These are phyloP conservation scores for Cyclura pinguis DNA, from an alignment of 2,797 vertebrate species.

Conservation along the genomic window DNA sequence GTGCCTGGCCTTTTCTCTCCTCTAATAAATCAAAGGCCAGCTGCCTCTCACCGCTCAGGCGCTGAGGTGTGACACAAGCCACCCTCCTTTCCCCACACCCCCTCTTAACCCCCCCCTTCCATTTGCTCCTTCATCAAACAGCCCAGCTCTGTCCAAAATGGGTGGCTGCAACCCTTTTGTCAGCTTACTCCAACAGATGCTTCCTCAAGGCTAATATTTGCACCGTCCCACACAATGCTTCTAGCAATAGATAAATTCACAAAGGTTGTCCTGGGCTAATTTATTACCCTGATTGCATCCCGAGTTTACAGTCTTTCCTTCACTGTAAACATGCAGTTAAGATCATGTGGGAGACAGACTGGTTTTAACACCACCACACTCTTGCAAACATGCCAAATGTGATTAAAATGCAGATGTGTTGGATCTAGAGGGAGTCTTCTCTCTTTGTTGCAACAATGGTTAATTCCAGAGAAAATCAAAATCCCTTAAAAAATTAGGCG, in stretches of 20 bases:
- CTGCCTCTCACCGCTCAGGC: slow-evolving; percentile 6
- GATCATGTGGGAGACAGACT: not conserved
- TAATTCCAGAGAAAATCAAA: not conserved
- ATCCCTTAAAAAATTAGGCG: not conserved
- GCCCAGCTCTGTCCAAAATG: not conserved
- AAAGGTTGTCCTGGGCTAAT: not conserved
- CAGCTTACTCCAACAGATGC: not conserved
- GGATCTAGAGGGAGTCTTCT: not conserved
- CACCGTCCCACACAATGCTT: too few species aligned
- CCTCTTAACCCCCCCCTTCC: not conserved
- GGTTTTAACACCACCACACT: not conserved
- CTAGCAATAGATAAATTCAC: not conserved
- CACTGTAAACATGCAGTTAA: not conserved
- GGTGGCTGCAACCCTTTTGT: not conserved
- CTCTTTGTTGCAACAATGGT: not conserved
- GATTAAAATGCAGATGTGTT: not conserved
- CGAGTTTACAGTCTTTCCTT: not conserved
- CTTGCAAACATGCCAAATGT: not conserved
- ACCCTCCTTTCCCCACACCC: too few species aligned
- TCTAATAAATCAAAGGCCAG: slow-evolving; percentile 8
- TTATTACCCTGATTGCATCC: not conserved
- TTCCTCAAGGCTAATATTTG: too few species aligned
- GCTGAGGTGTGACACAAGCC: not conserved
- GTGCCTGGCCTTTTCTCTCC: not conserved
- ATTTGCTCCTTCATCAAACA: slow-evolving; percentile 15